Evolutionary conservation across 2,888 invertebrate species (phyloP), one percentile per base, ranked within the genome.

Genomic region (Perizoma affinitatum): DNA sequence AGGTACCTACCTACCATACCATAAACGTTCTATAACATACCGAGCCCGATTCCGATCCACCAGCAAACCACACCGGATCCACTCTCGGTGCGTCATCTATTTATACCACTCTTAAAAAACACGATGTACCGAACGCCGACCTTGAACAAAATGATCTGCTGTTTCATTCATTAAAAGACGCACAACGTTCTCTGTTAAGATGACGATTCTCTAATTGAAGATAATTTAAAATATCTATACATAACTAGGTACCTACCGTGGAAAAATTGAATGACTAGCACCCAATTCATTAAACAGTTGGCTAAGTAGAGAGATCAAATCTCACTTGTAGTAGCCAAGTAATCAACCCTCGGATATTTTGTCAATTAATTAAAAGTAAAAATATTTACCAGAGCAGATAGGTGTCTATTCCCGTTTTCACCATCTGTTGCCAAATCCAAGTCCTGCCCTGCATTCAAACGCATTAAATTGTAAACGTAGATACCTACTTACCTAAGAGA

Each of bases 71-170:
- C 81, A 76, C 74, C 81, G 86, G 79, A 86, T 85, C 78, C 72
- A 69, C 76, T 71, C 71, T 80, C 78, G 86, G 83, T 87, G 88
- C 86, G 88, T 88, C 83, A 82, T 80, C 78, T 82, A 81, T 83
- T 82, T 81, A 71, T 76, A 77, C 70, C 75, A 72, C 72, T 72
- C 66, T 71, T 63, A 71, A 75, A 73, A 76, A 74, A 75, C 72
- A 70, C 68, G 67, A 66, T 57, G 60, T 69, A 67, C 66, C 70
- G 65, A 78, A 73, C 72, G 70, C 63, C 79, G 82, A 80, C 86
- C 87, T 88, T 88, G 83, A 83, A 80, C 69, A 72, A 63, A 76
- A 58, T 73, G 68, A 75, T 73, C 74, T 75, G 73, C 74, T 71
- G 75, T 73, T 83, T 78, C 82, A 82, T 83, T 83, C 82, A 84